Evolutionary conservation across 2,113 vertebrate genomes (phyloP), one percentile per base, ranked within the genome.

Genomic region (Illadopsis cleaveri): DNA sequence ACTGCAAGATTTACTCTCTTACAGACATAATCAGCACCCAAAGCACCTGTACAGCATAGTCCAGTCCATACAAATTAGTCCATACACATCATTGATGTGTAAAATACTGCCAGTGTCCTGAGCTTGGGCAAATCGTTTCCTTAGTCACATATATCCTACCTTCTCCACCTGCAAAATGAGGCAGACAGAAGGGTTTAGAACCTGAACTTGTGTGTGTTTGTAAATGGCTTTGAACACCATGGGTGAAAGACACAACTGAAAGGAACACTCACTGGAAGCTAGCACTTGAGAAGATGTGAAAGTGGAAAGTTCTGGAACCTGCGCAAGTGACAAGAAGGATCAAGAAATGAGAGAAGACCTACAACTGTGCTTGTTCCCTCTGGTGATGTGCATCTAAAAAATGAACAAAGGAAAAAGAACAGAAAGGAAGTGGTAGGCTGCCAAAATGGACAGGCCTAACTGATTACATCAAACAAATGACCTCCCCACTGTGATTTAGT

Each of bases 401-500:
- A 40, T 2, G 8, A 10, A 25, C 4, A 4, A 47, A 60, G 23
- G 35, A 23, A 57, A 38, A 38, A 75, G 1, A 38, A 19, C n/a
- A 69, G 38, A 82, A 73, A 87, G 33, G 18, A 80, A 92, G 20
- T 5, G 15, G 11, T 38, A 60, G 14, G 19, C 25, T 87, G 60
- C 37, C 66, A 75, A 79, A 94, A 93, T 27, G 8, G 40, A 33
- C 27, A 86, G 31, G 9, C 7, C 40, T 82, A 77, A 48, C 62
- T 11, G 66, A 94, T 94, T 82, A 62, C 27, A 90, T 86, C 79
- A 75, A 91, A 90, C 6, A 75, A 95, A 90, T 68, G 1, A 88
- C 53, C 47, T 93, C n/a, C 44, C 25, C n/a, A 47, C 25, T 24
- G 44, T 90, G 89, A 96, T 97, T 93, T 86, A 95, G 92, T 71